These are phyloP conservation scores for Zaprionus gabonicus DNA, from an alignment of 1,140 invertebrate genomes.

Conservation along the genomic window DNA sequence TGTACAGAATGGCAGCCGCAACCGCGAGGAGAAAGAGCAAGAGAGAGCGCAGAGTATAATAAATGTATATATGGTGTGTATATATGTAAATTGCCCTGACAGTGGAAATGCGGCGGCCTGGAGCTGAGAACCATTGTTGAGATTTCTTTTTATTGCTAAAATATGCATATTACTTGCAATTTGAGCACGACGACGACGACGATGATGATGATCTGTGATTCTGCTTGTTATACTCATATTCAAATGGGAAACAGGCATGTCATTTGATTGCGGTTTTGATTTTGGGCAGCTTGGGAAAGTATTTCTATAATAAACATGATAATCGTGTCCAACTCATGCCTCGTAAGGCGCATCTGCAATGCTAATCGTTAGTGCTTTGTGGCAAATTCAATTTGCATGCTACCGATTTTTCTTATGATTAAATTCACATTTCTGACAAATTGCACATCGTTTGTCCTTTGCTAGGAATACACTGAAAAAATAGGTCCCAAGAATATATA, in stretches of 20 bases:
- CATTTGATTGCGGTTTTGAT: conserved; percentile 47
- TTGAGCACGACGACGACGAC: conserved; percentile 22
- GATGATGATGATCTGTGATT: conserved; percentile 38
- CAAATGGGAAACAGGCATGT: conserved; percentile 21
- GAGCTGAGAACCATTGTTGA: conserved; percentile 48
- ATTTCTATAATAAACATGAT: conserved; percentile 12
- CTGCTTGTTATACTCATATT: conserved; percentile 28
- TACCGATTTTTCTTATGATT: conserved; percentile 43
- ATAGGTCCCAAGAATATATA: background rate
- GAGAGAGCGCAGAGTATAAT: conserved; percentile 11
- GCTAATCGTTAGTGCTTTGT: conserved; percentile 46
- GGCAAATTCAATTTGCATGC: conserved; percentile 57
- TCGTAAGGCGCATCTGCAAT: conserved; percentile 45
- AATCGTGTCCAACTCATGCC: background rate
- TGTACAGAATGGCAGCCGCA: conserved; percentile 4
- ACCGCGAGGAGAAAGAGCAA: background rate
- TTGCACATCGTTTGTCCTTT: conserved; percentile 18
- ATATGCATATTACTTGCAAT: conserved; percentile 66
- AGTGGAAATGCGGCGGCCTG: conserved; percentile 45
- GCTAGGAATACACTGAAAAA: background rate
- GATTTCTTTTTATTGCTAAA: conserved; percentile 65
- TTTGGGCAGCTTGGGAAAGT: conserved; percentile 26
- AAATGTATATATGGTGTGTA: conserved; percentile 29
- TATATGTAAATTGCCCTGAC: conserved; percentile 71
- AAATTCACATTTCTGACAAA: conserved; percentile 40